These are phyloP conservation scores for Globicephala melas DNA, from an alignment of 2,113 vertebrate species.

Conservation along the genomic window DNA sequence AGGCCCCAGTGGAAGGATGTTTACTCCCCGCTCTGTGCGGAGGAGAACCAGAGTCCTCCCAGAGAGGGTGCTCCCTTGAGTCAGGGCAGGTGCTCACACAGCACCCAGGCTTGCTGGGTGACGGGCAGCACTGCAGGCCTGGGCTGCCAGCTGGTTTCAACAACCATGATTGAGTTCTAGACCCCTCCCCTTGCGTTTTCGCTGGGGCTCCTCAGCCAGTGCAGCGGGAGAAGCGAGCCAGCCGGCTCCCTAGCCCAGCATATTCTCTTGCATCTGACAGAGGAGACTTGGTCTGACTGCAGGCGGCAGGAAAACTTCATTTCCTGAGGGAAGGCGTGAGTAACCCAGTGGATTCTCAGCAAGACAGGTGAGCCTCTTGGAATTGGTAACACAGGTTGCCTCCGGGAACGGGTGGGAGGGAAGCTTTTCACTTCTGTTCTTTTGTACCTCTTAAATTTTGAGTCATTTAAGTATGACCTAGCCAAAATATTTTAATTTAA, in stretches of 20 bases:
- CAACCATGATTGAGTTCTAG: neutral
- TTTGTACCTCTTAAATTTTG: conserved; percentile 9
- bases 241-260: neutral
- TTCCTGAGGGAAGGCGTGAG: neutral
- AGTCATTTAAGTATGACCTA: neutral
- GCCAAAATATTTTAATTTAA: conserved; percentile 9
- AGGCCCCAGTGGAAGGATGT: neutral
- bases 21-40: neutral
- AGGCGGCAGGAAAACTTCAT: neutral
- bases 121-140: neutral
- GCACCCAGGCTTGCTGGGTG: rapidly evolving
- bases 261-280: neutral
- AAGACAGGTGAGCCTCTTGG: neutral
- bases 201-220: neutral
- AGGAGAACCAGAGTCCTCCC: neutral
- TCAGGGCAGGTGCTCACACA: neutral
- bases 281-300: neutral
- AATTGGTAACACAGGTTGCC: neutral
- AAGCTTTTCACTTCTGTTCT: neutral
- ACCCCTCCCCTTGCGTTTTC: neutral
- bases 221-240: neutral
- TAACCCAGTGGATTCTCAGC: neutral
- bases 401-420: neutral
- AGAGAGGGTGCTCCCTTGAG: neutral
- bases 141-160: rapidly evolving